Conservation (phyloP, 2,113 vertebrate species). For the Glaucidium brasilianum region DNA sequence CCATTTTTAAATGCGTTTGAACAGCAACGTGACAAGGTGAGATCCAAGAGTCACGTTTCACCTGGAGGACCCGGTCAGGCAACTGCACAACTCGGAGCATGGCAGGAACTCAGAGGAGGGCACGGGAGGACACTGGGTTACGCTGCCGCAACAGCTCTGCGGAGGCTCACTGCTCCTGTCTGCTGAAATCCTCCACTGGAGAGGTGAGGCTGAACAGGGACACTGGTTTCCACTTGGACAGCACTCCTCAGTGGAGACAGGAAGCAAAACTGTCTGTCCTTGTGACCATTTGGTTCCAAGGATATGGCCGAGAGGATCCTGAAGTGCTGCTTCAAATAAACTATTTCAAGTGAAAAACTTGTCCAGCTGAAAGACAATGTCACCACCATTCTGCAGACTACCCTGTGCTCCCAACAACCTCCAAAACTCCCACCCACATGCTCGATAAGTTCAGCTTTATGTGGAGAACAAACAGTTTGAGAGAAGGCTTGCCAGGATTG, state of each 20-base stretch:
- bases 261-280: background rate
- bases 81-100: background rate
- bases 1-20: rapidly evolving
- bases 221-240: rapidly evolving
- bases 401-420: background rate
- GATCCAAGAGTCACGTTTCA: background rate
- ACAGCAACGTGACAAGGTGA: rapidly evolving
- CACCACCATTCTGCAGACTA: background rate
- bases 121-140: background rate
- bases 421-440: background rate
- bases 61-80: rapidly evolving
- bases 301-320: background rate
- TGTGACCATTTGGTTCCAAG: background rate
- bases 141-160: background rate
- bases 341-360: no score
- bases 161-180: rapidly evolving
- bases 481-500: background rate
- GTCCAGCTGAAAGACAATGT: rapidly evolving
- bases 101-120: rapidly evolving
- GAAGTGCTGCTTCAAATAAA: background rate
- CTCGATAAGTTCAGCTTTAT: background rate
- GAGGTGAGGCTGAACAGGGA: background rate
- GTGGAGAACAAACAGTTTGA: background rate
- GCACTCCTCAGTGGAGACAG: no score
- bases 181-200: background rate